These are phyloP conservation scores for Dolichomitus sp. DNA, from an alignment of 2,888 invertebrate species.

Conservation along the genomic window DNA sequence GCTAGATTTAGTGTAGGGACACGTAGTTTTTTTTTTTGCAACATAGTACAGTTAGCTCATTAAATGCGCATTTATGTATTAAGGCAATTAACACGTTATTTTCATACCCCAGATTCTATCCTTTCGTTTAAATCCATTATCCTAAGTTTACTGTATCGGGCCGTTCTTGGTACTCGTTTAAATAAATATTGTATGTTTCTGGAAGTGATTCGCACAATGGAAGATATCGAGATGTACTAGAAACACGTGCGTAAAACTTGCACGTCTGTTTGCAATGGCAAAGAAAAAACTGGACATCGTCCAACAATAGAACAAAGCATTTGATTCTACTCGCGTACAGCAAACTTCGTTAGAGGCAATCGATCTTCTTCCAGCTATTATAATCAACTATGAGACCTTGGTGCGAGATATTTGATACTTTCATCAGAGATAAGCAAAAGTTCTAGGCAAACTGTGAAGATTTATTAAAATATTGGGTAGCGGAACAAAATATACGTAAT, in stretches of 20 bases:
- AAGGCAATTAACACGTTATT: conserved; percentile 75
- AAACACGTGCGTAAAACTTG: conserved; percentile 11
- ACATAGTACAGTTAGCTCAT: conserved; percentile 60
- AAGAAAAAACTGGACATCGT: conserved; percentile 48
- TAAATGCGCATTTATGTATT: conserved; percentile 74
- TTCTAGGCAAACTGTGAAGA: neutral
- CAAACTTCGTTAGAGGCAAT: conserved; percentile 39
- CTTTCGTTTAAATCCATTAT: conserved; percentile 28
- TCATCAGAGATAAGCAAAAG: neutral
- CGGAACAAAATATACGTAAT: conserved; percentile 3
- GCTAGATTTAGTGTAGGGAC: conserved; percentile 7
- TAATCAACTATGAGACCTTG: conserved; percentile 22
- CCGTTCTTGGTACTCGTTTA: conserved; percentile 13
- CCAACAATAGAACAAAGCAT: conserved; percentile 46
- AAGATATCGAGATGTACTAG: conserved; percentile 36
- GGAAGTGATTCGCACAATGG: conserved; percentile 22
- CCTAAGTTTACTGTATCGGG: conserved; percentile 19
- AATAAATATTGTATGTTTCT: conserved; percentile 4
- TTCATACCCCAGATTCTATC: conserved; percentile 23
- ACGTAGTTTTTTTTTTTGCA: conserved; percentile 15
- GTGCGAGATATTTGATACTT: conserved; percentile 41
- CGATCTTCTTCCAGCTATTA: conserved; percentile 7
- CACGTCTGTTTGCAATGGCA: neutral
- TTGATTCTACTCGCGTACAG: conserved; percentile 32
- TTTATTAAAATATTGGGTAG: neutral